Evolutionary conservation across 2,113 vertebrate genomes (phyloP).

Genomic region (Phrynocephalus versicolor): DNA sequence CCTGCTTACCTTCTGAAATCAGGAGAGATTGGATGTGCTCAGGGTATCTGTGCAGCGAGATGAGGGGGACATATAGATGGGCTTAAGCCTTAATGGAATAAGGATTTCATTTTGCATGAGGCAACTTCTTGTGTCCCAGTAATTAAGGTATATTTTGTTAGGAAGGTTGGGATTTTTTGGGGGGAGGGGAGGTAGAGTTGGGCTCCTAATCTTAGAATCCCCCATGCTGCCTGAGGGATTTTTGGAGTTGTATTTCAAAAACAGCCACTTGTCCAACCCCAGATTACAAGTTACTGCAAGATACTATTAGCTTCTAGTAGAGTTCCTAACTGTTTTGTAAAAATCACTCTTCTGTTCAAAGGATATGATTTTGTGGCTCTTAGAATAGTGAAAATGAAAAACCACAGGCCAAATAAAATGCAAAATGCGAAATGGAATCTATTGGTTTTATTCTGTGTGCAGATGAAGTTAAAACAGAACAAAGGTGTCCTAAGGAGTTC

Average conservation of each 20-base stretch:
- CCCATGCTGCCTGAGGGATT: too few species aligned
- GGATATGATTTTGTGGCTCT: not conserved
- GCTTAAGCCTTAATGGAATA: not conserved
- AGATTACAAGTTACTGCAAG: not conserved
- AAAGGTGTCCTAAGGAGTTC: not conserved
- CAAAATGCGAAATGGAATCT: too few species aligned
- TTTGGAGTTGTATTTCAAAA: too few species aligned
- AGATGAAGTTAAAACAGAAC: not conserved
- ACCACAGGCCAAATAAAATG: not conserved
- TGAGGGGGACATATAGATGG: too few species aligned
- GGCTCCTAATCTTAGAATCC: not conserved
- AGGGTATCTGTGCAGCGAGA: too few species aligned
- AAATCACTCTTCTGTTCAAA: not conserved
- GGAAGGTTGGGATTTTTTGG: too few species aligned
- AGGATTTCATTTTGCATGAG: not conserved
- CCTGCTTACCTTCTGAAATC: too few species aligned
- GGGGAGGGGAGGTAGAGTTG: too few species aligned
- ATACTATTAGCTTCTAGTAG: conserved; percentile 5
- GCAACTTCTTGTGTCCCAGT: not conserved
- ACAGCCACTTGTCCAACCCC: too few species aligned
- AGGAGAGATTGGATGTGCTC: too few species aligned
- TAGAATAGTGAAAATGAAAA: not conserved
- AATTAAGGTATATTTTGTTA: conserved; percentile 14
- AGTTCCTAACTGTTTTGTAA: not conserved
- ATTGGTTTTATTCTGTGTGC: not conserved